Evolutionary conservation across 2,888 invertebrate species (phyloP), one percentile per base, ranked within the genome.

Genomic region (Cantharis rustica): DNA sequence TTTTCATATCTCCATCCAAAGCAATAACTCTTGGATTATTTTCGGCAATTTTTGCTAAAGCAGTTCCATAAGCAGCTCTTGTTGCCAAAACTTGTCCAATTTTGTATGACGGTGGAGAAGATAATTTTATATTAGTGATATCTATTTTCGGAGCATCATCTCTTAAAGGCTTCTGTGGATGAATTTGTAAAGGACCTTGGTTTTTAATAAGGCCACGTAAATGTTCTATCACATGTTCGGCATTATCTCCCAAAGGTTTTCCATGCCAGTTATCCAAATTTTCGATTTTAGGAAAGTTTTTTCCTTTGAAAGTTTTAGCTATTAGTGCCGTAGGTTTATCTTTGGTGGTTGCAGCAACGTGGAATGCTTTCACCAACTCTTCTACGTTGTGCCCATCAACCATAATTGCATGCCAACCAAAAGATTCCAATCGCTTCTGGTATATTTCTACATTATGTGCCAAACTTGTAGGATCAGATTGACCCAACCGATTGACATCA

Each of bases 221-320:
- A 85, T 93, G 92, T 89, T 94, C 86, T 76, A 94, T 86, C 10
- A 95, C 92, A 82, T 90, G 92, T 0, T 93, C 93, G 0, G 95
- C 93, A 78, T 96, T 94, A 71, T 91, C 93, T 0, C 97, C 98
- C 76, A 99, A 89, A 0, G 99, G 94, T 88, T 99, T 99, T 71
- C 99, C 99, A 86, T 99, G 99, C 98, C 98, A 99, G 89, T 98
- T 97, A 75, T 97, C 96, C 81, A 92, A 83, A 88, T 99, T 96
- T 88, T 98, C 98, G 85, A 99, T 96, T 72, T 93, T 93, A 63
- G 94, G 93, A 89, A 97, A 97, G 84, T 93, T 93, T 86, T 92
- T 95, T 17, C 99, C 99, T 90, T 99, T 99, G 89, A 92, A 96
- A 0, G 99, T 99, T 90, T 98, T 98, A 71, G 98, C 98, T 79